Conservation (phyloP, 2,113 vertebrate genomes). For the Grantiella picta region DNA sequence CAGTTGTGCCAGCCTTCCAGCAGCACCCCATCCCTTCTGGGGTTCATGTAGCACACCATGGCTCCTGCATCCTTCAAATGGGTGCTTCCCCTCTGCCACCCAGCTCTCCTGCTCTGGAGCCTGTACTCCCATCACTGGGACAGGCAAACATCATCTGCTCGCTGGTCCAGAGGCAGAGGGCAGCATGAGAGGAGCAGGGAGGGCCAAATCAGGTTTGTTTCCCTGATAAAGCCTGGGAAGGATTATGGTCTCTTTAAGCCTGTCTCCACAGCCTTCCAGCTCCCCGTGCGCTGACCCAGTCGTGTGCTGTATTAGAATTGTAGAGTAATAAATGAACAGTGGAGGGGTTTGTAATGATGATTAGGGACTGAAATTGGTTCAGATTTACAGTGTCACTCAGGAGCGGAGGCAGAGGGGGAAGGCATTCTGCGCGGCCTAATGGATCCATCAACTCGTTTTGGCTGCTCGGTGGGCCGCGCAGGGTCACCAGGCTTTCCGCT, state of each 20-base stretch:
- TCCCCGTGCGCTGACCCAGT: slow-evolving; percentile 76
- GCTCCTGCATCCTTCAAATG: not conserved
- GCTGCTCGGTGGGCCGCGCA: slow-evolving; percentile 98
- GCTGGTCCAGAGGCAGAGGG: not conserved
- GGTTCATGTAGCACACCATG: accelerated
- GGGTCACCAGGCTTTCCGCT: slow-evolving; percentile 99
- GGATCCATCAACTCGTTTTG: slow-evolving; percentile 98
- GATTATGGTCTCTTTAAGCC: slow-evolving; percentile 79
- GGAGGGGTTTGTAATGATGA: slow-evolving; percentile 99
- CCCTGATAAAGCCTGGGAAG: slow-evolving; percentile 8
- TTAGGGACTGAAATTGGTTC: slow-evolving; percentile 99
- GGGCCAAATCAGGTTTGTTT: not conserved
- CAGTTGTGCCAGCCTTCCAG: not conserved
- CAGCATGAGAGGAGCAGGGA: accelerated
- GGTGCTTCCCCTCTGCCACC: not conserved
- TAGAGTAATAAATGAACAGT: slow-evolving; percentile 93
- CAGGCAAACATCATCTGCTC: not conserved
- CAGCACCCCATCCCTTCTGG: not conserved
- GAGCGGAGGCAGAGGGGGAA: slow-evolving; percentile 91
- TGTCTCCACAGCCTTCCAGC: slow-evolving; percentile 60
- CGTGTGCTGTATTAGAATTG: slow-evolving; percentile 84
- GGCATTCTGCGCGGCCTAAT: slow-evolving; percentile 97
- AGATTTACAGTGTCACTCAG: slow-evolving; percentile 99
- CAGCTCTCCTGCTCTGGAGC: not conserved
- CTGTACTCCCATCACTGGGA: not conserved